Base-by-base conservation (phyloP, 1,140 invertebrate species). In the Zaprionus ghesquierei region DNA sequence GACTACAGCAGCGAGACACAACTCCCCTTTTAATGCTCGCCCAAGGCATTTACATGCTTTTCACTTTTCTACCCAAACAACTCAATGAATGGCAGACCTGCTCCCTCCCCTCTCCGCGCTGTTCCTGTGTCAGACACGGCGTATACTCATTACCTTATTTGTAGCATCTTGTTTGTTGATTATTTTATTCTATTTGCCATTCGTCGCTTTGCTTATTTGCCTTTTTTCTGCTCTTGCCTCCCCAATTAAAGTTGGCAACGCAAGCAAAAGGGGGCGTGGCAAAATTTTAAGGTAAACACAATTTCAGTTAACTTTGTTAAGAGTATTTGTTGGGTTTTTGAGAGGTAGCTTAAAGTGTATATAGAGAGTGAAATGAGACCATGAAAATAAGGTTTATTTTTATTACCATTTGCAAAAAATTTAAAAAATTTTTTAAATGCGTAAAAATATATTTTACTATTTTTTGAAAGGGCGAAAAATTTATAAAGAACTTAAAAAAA, bases 81-180 rank as follows among this genome's bases (percentile, higher is more conserved):
- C 54, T 61, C 44, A 35, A 12, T 44, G 56, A 20, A 13, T 41
- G 35, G 5, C n/a, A 41, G 13, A n/a, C n/a, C 15, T 5, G 3
- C n/a, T 0, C 58, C 18, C 44, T 44, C 18, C 25, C 41, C 9
- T 20, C 15, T 33, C 10, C 50, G 31, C 59, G 60, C 33, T 33
- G 55, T 62, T 44, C 20, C 46, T 54, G 59, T 74, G 79, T 76
- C 69, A 74, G 77, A 77, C 74, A 63, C 38, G 81, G 61, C 77
- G 81, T 77, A 74, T 75, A 74, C 82, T 87, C 82, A 87, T 87
- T 89, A 89, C 84, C 71, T 59, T 60, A 82, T 81, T 79, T 89
- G 86, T 65, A 73, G 71, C 63, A 64, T 66, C 53, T 81, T 85
- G 79, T 75, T 66, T 86, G 73, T 79, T 85, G 81, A 85, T 85